Evolutionary conservation across 2,113 vertebrate species (phyloP).

Genomic region (Hystrix cristata): DNA sequence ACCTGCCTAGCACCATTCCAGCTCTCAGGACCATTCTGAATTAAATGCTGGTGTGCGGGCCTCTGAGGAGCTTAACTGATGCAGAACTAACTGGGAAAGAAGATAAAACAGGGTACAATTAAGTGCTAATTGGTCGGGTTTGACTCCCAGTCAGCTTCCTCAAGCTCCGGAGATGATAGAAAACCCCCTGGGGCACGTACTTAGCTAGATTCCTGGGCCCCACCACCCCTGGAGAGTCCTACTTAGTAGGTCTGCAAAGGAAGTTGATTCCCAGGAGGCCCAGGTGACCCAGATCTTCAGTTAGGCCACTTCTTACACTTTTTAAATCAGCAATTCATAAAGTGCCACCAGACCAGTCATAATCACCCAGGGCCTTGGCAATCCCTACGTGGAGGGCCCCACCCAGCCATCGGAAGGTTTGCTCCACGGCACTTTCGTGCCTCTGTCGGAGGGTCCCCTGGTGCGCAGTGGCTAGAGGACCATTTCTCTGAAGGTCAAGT

Average conservation of each 20-base stretch:
- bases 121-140: constrained; percentile 24
- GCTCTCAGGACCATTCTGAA: background rate
- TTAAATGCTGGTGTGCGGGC: background rate
- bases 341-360: background rate
- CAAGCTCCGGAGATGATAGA: background rate
- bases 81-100: constrained; percentile 41
- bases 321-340: background rate
- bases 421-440: background rate
- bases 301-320: accelerated
- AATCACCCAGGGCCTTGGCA: background rate
- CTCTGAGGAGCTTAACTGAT: background rate
- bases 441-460: background rate
- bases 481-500: background rate
- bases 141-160: constrained; percentile 8
- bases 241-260: background rate
- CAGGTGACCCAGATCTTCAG: background rate
- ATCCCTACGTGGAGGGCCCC: accelerated
- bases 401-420: background rate
- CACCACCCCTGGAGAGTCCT: background rate
- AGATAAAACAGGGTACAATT: constrained; percentile 44
- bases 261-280: background rate
- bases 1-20: background rate
- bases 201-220: background rate
- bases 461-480: background rate
- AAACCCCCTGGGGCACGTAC: background rate